Conservation (phyloP, 2,888 invertebrate species). For the Deilephila elpenor region DNA sequence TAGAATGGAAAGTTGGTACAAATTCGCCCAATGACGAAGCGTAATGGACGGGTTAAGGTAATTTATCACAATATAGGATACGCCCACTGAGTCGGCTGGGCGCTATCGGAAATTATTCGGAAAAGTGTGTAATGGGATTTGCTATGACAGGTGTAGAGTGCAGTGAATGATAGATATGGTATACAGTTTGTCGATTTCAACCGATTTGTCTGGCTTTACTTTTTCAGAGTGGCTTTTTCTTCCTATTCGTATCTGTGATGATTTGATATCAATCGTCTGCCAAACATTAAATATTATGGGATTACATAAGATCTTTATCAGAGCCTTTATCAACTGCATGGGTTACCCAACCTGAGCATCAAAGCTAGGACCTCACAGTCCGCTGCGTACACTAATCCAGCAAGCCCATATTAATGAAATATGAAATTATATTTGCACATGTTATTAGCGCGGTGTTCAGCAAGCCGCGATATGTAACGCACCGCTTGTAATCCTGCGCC, state of each 20-base stretch:
- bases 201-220: too few species aligned
- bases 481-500: constrained; percentile 15
- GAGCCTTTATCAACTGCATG: too few species aligned
- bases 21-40: constrained; percentile 69
- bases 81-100: constrained; percentile 47
- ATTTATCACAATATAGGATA: constrained; percentile 68
- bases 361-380: too few species aligned
- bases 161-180: too few species aligned
- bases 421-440: constrained; percentile 1
- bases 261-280: too few species aligned
- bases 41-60: constrained; percentile 48
- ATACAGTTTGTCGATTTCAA: too few species aligned
- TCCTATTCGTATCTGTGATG: too few species aligned
- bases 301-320: too few species aligned
- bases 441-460: not conserved
- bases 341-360: too few species aligned
- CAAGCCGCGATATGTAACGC: not conserved
- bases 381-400: too few species aligned
- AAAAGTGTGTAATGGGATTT: constrained; percentile 36
- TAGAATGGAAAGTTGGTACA: constrained; percentile 59
- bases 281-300: too few species aligned
- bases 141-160: not conserved
- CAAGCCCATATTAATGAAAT: not conserved
- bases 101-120: constrained; percentile 34
- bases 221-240: too few species aligned